These are phyloP conservation scores for Dusona sp. DNA, from an alignment of 2,888 invertebrate species.

Conservation along the genomic window DNA sequence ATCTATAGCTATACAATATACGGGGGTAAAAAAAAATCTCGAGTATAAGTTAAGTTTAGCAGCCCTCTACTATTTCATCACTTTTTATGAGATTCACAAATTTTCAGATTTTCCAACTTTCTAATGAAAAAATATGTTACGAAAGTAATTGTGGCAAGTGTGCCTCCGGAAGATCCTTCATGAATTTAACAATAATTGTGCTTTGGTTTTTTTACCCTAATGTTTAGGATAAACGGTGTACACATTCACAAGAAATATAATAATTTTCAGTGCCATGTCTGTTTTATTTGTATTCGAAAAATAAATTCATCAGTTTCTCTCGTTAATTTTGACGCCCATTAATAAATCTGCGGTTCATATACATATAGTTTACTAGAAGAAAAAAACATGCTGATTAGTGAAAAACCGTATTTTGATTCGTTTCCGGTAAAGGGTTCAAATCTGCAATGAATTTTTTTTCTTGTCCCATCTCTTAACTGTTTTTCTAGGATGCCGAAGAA, in stretches of 20 bases:
- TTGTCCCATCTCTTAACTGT: neutral
- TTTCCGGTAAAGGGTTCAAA: neutral
- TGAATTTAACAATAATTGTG: neutral
- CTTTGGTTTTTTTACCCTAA: neutral
- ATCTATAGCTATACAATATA: neutral
- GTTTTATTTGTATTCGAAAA: too few species aligned
- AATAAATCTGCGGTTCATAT: too few species aligned
- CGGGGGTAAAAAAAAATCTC: neutral
- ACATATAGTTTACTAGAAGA: neutral
- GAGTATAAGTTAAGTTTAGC: neutral
- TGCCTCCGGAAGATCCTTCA: neutral
- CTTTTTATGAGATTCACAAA: neutral
- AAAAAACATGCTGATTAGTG: neutral
- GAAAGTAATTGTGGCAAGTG: neutral
- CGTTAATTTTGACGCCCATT: too few species aligned
- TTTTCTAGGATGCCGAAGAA: neutral
- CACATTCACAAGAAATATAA: too few species aligned
- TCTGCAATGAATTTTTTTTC: neutral
- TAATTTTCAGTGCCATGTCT: too few species aligned
- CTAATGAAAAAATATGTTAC: neutral
- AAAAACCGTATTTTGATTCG: neutral
- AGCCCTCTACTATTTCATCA: neutral
- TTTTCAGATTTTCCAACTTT: constrained; percentile 5
- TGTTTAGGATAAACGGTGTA: neutral
- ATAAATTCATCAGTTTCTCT: too few species aligned